These are phyloP conservation scores for Pteropus rufus DNA, from an alignment of 2,797 vertebrate genomes.

Conservation along the genomic window DNA sequence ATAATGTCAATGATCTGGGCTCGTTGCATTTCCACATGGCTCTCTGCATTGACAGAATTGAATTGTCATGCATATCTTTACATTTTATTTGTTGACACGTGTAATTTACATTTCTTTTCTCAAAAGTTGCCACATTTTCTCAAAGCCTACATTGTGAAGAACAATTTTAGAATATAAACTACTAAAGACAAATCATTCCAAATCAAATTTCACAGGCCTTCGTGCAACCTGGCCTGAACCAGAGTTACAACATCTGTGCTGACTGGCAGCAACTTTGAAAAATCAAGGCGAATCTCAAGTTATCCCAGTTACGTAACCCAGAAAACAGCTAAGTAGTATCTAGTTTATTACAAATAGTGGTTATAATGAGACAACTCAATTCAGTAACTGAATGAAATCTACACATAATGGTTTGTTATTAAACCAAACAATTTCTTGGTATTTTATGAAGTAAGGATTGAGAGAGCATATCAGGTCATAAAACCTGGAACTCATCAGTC, in stretches of 20 bases:
- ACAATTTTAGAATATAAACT: neutral
- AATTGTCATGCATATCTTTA: neutral
- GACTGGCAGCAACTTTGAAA: neutral
- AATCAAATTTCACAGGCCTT: neutral
- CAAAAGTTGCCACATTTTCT: neutral
- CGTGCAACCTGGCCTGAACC: neutral
- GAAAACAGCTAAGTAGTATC: neutral
- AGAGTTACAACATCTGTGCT: neutral
- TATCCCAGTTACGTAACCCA: neutral
- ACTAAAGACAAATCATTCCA: neutral
- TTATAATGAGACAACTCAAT: neutral
- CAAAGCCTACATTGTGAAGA: neutral
- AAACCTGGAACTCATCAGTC: neutral
- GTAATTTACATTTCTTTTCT: neutral
- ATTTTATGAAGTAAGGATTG: neutral
- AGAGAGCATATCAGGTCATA: neutral
- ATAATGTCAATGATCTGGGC: neutral
- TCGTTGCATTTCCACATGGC: neutral
- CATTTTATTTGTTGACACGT: neutral
- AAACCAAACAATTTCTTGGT: neutral
- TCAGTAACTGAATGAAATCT: neutral
- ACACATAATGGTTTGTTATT: neutral
- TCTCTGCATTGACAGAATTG: neutral
- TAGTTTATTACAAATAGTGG: neutral
- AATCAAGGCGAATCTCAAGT: neutral